Percentiles rank a stretch among this genome's conserved stretches.
Conservation (phyloP, 2,797 vertebrate species). For the Oreortyx pictus region DNA sequence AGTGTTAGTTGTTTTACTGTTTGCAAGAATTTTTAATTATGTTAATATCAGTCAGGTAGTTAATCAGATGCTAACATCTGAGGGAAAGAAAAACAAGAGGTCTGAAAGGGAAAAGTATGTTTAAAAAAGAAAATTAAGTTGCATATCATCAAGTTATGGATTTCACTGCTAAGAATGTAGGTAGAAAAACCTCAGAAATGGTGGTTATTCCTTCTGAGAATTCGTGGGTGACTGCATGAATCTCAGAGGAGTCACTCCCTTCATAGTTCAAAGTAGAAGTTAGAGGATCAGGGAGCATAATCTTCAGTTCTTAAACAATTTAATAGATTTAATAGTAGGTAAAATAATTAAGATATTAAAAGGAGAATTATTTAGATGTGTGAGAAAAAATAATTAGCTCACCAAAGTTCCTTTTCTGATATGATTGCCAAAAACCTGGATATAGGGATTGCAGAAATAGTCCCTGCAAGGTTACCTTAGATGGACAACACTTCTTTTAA, state of each 20-base stretch:
- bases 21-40: background rate
- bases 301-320: background rate
- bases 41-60: background rate
- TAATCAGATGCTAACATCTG: background rate
- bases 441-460: background rate
- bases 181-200: background rate
- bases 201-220: background rate
- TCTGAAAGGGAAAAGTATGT: background rate
- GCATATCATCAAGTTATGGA: background rate
- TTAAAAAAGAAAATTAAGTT: background rate
- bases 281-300: background rate
- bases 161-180: background rate
- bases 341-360: background rate
- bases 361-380: background rate
- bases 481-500: background rate
- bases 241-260: background rate
- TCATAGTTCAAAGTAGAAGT: background rate
- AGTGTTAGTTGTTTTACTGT: background rate
- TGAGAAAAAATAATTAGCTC: background rate
- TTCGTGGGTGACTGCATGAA: background rate
- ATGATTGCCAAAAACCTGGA: background rate
- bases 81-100: background rate
- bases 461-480: background rate
- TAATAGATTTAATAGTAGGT: background rate
- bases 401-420: background rate